These are phyloP conservation scores for Neoarius graeffei DNA, from an alignment of 2,113 vertebrate genomes.

Conservation along the genomic window DNA sequence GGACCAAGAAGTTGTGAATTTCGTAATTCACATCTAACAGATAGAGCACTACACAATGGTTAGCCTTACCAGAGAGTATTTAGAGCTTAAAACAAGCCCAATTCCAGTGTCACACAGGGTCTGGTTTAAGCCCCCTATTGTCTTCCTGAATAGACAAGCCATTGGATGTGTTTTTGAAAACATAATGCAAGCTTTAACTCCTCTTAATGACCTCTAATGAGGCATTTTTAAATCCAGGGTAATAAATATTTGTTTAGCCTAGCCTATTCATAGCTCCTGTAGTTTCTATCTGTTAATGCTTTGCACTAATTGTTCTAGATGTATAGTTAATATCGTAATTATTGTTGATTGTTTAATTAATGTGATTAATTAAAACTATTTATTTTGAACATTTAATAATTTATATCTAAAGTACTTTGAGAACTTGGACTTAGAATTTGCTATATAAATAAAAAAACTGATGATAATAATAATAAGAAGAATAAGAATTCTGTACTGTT, in stretches of 20 bases:
- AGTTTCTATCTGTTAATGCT: not conserved
- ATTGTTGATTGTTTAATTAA: not conserved
- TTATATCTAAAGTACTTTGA: not conserved
- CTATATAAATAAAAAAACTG: not conserved
- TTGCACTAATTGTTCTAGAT: not conserved
- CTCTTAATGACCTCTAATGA: not conserved
- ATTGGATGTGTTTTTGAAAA: not conserved
- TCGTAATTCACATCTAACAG: not conserved
- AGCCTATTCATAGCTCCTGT: not conserved
- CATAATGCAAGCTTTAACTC: not conserved
- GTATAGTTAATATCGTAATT: not conserved
- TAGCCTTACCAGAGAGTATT: not conserved
- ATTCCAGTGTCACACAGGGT: not conserved
- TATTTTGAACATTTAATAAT: not conserved
- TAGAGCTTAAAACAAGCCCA: not conserved
- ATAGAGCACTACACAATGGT: not conserved
- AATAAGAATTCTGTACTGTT: not conserved
- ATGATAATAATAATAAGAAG: not conserved
- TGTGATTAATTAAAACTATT: not conserved
- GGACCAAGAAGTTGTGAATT: not conserved
- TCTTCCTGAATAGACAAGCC: not conserved
- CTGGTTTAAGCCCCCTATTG: not conserved
- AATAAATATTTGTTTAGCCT: not conserved
- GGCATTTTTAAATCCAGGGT: not conserved
- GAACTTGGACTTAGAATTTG: not conserved